Evolutionary conservation across 2,797 vertebrate genomes (phyloP).

Genomic region (Pipistrellus nathusii): DNA sequence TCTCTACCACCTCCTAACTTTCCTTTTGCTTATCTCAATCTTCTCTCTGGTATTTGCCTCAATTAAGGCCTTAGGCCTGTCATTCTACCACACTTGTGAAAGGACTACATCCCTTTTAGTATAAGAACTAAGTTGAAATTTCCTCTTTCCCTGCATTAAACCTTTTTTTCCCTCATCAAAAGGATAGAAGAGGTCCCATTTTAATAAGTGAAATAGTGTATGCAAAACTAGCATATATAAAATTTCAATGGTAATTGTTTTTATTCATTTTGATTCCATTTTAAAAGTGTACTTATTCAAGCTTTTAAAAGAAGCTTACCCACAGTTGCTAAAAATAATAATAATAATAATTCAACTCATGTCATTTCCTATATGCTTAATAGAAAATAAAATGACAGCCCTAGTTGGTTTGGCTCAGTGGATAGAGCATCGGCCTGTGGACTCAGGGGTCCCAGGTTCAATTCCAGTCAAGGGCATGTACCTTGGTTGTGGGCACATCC

Average conservation of each 20-base stretch:
- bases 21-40: not conserved
- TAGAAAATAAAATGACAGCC: not conserved
- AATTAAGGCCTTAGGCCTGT: not conserved
- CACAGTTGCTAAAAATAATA: not conserved
- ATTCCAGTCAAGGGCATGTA: no score
- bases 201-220: not conserved
- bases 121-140: not conserved
- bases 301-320: conserved; percentile 13
- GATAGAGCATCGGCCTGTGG: no score
- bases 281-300: not conserved
- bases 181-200: not conserved
- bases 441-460: no score
- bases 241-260: not conserved
- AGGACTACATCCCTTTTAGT: not conserved
- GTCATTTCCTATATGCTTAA: not conserved
- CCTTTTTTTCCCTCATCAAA: not conserved
- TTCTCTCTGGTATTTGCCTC: not conserved
- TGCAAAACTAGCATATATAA: not conserved
- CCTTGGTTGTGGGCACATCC: no score
- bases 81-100: not conserved
- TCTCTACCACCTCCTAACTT: not conserved
- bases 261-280: not conserved
- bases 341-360: not conserved
- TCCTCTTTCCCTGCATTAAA: not conserved
- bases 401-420: no score